phyloP scores from a whole-genome alignment of 1,140 invertebrate genomes.

The Maniola jurtina region DNA sequence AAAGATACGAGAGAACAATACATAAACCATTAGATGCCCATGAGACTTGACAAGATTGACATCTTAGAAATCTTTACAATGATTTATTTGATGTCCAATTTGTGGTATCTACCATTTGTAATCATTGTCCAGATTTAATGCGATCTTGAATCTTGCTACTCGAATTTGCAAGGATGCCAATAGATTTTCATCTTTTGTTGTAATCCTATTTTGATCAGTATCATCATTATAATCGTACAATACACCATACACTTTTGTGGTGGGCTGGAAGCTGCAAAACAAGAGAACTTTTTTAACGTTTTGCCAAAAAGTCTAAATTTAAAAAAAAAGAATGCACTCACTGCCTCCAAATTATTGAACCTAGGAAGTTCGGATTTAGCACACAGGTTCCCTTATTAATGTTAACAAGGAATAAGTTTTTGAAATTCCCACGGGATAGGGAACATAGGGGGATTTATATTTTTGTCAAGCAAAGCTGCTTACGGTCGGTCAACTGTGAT shows the following conservation, averaged over 20 bases:
- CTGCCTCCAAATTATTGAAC: too few relatives aligned
- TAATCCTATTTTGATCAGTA: background rate
- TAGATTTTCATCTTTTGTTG: constrained; percentile 1
- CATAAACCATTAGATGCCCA: background rate
- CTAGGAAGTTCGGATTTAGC: too few relatives aligned
- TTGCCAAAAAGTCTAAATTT: too few relatives aligned
- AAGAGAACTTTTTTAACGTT: too few relatives aligned
- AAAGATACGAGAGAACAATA: constrained; percentile 4
- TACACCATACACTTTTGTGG: background rate
- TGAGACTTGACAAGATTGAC: constrained; percentile 13
- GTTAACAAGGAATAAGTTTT: too few relatives aligned
- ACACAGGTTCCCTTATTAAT: too few relatives aligned
- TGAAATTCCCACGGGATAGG: too few relatives aligned
- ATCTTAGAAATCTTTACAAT: constrained; percentile 12
- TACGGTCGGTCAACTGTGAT: too few relatives aligned
- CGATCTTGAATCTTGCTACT: background rate
- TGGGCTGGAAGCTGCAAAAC: too few relatives aligned
- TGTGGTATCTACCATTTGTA: constrained; percentile 2
- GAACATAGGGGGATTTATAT: too few relatives aligned
- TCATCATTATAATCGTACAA: background rate
- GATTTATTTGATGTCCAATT: constrained; percentile 13
- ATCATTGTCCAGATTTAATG: constrained; percentile 8
- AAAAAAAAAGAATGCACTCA: too few relatives aligned
- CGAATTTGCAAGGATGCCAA: background rate
- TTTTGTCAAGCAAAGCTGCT: too few relatives aligned